These are phyloP conservation scores for Solenopsis invicta DNA, from an alignment of 1,140 invertebrate species.

Conservation along the genomic window DNA sequence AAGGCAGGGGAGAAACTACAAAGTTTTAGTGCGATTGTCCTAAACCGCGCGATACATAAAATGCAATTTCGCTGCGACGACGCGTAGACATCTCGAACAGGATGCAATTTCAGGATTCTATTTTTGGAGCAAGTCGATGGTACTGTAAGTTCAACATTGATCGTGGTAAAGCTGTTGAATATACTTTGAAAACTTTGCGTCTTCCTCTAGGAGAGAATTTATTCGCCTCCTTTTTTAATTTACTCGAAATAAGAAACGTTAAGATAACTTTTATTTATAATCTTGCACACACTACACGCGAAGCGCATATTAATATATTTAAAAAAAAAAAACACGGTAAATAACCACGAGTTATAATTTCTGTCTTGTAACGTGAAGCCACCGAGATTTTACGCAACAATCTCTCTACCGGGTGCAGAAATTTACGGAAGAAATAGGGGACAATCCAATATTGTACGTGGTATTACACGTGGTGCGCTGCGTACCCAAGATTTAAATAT, in stretches of 20 bases:
- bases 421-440: slow-evolving; percentile 44
- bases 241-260: background rate
- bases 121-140: slow-evolving; percentile 7
- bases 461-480: slow-evolving; percentile 32
- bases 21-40: slow-evolving; percentile 32
- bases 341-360: slow-evolving; percentile 4
- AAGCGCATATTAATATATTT: background rate
- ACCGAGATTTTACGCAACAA: background rate
- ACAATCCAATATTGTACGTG: slow-evolving; percentile 55
- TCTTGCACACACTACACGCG: no score
- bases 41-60: slow-evolving; percentile 40
- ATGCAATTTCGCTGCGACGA: slow-evolving; percentile 40
- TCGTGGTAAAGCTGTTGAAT: background rate
- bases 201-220: background rate
- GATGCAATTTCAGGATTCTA: slow-evolving; percentile 16
- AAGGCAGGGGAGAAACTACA: background rate
- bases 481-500: slow-evolving; percentile 50
- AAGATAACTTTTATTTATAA: background rate
- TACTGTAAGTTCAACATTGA: slow-evolving; percentile 25
- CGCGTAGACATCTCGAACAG: slow-evolving; percentile 31
- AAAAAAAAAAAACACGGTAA: background rate
- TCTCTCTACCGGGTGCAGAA: slow-evolving; percentile 6
- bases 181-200: background rate
- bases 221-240: no score
- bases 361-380: background rate